A percentile compares a stretch with the other conserved stretches of the same genome.
These are phyloP conservation scores for Drosophila melanogaster DNA, from an alignment of 1,140 invertebrate genomes.

Conservation along the genomic window DNA sequence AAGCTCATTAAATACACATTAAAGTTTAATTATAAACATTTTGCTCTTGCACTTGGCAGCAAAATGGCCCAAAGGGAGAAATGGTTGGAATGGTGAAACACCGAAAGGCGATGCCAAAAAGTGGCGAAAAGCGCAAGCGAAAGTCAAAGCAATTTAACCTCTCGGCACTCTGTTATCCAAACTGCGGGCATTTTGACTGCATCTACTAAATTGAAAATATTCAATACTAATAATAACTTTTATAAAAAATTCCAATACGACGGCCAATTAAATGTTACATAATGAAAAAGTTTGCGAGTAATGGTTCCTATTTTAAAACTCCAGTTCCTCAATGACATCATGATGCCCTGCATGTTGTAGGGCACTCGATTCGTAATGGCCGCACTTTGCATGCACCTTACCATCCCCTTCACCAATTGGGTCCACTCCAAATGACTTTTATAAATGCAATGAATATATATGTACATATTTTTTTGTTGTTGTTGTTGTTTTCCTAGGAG, in stretches of 20 bases:
- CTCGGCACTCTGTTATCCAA: conserved; percentile 35
- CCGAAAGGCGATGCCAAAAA: conserved; percentile 47
- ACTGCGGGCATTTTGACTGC: conserved; percentile 25
- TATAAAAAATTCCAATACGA: not conserved
- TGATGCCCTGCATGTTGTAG: conserved; percentile 28
- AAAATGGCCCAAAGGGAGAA: conserved; percentile 56
- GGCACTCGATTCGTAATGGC: conserved; percentile 56
- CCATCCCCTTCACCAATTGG: not conserved
- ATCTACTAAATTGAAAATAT: not conserved
- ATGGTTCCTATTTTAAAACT: not conserved
- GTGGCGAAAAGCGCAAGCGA: conserved; percentile 71
- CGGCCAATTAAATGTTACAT: too few species aligned
- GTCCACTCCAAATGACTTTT: conserved; percentile 75
- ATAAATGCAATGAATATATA: conserved; percentile 79
- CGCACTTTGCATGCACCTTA: conserved; percentile 58
- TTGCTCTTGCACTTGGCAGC: conserved; percentile 77
- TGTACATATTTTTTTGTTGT: conserved; percentile 35
- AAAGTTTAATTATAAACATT: conserved; percentile 83
- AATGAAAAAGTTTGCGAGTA: too few species aligned
- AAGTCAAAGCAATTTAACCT: conserved; percentile 78
- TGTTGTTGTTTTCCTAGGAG: conserved; percentile 35
- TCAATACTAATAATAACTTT: too few species aligned
- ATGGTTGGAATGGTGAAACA: conserved; percentile 3
- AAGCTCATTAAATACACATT: conserved; percentile 81
- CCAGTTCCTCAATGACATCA: not conserved